These are phyloP conservation scores for Dasypus novemcinctus DNA, from an alignment of 2,113 vertebrate species.

Conservation along the genomic window DNA sequence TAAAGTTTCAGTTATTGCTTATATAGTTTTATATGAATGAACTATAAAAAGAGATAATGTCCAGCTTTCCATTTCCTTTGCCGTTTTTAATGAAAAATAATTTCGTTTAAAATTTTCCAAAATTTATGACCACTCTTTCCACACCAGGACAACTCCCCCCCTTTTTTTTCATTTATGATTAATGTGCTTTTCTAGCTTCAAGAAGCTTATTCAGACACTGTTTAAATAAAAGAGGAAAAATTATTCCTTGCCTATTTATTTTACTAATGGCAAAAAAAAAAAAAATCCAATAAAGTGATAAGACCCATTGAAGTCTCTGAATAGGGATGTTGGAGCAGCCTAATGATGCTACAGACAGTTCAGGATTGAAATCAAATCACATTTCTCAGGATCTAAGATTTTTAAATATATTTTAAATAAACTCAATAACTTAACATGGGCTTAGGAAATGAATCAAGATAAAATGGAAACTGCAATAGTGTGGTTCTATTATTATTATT, in stretches of 20 bases:
- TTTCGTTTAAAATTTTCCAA: no score
- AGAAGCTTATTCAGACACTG: not conserved
- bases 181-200: not conserved
- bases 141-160: no score
- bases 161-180: conserved; percentile 5
- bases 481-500: not conserved
- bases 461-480: not conserved
- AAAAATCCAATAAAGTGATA: not conserved
- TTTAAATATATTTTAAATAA: not conserved
- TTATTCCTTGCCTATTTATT: not conserved
- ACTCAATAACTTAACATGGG: not conserved
- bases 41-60: not conserved
- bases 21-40: not conserved
- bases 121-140: no score
- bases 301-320: not conserved
- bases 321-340: not conserved
- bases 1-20: not conserved
- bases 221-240: conserved; percentile 34
- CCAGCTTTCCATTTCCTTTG: not conserved
- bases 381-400: not conserved
- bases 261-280: not conserved
- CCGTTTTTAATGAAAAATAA: no score
- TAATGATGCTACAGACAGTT: not conserved
- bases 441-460: not conserved
- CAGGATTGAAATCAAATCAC: not conserved